Base-by-base conservation (phyloP, 1,140 invertebrate species). In the Palaemon carinicauda region DNA sequence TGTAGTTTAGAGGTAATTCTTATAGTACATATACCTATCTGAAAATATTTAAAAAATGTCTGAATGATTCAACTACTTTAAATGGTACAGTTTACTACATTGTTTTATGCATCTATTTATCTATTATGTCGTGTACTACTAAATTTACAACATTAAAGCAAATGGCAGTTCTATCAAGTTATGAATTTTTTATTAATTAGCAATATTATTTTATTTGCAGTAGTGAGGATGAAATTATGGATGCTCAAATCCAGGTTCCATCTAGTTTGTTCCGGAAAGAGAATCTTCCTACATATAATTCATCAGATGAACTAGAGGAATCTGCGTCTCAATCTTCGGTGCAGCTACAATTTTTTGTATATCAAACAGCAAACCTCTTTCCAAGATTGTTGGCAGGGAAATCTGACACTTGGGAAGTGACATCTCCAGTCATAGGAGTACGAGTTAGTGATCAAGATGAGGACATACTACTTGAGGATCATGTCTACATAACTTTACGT, bases 301-400 rank as follows among this genome's bases (percentile, higher is more conserved):
- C 60, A 33, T 56, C 71, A 1, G 75, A 79, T 14, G 75, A 73
- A 15, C 53, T 60, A 4, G 21, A 60, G 9, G 14, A 50, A n/a
- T 15, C 27, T 1, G 12, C 73, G 17, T 41, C 77, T 24, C n/a
- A 56, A 10, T 50, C 33, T 17, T 9, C 33, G 9, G 86, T 87
- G 17, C 93, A 94, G 71, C 90, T 96, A 0, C 93, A 96, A 89
- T 93, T 96, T 9, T 93, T 94, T 1, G 94, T 96, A 91, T 96
- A 94, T 89, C 93, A 93, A 41, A 94, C 94, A 87, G 94, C 93
- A 17, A 94, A 94, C 69, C 91, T 96, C 3, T 94, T 96, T 91
- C 95, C 95, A 1, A 91, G 90, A 82, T 88, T 89, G 10, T 88
- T 87, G 21, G 88, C 86, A 19, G 90, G 90, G 19, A 71, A 31